Evolutionary conservation across 1,140 invertebrate genomes (phyloP), one percentile per base, ranked within the genome.

Genomic region (Helicorthomorpha holstii): DNA sequence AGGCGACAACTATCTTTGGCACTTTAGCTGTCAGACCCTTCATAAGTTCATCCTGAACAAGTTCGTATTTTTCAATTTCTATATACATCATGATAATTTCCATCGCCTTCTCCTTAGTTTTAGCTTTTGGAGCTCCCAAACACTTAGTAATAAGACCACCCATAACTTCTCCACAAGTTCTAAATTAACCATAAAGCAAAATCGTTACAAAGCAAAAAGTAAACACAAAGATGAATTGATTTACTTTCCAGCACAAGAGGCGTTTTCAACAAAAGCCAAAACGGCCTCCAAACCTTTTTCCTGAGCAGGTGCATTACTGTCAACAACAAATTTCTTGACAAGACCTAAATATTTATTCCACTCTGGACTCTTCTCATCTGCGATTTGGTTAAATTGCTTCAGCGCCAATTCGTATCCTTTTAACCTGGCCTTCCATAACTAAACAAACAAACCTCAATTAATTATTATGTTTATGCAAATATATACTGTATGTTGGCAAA

Each of bases 231-330:
- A 43, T 42, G 21, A 16, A 44, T 26, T 50, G 49, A 70, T 72
- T 65, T 68, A 81, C 79, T 77, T 81, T 61, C 82, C 82, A 56
- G 87, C 86, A 58, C 76, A 67, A 2, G 77, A 78, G 59, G 86
- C 85, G 71, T 93, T 94, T 66, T 94, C 85, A 0, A 94, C 77
- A 72, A 82, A 97, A 19, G 83, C 81, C 23, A 94, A 65, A 1
- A 86, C 81, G 16, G 90, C 89, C 65, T 95, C 90, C 54, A 98
- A 66, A 25, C 87, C 94, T 74, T 93, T 97, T 65, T 97, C 93
- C 68, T 95, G 91, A 1, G 91, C 91, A 25, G 85, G 78, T 34
- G 82, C 91, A 83, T 97, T 96, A 53, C 81, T 90, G 64, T 98
- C 94, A 3, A 78, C 72, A 0, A 96, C 89, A 77, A 97, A 90